Base-by-base conservation (phyloP, 2,113 vertebrate species). In the Glareola pratincola region DNA sequence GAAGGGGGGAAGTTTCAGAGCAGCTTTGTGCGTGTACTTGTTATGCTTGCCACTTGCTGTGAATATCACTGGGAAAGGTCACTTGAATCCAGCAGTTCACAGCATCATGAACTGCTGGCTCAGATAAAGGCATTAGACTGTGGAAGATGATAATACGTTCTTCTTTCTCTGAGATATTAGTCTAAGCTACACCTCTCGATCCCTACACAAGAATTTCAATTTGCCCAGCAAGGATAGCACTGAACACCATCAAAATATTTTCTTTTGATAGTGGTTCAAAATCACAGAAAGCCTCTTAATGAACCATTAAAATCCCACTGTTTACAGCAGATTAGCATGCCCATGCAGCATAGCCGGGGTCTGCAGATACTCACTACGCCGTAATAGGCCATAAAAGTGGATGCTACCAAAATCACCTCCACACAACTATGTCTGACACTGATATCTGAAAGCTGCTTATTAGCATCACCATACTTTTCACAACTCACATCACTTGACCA, bases 31-130 rank as follows among this genome's bases (percentile, higher is more conserved):
- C 74, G 37, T 71, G 67, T 69, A 43, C 84, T 95, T 96, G 88
- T 91, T 94, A 96, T 97, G 97, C 90, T 63, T 92, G 51, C 74
- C 56, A 57, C 88, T 96, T 95, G 94, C 96, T 96, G 96, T 96
- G 96, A 97, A 92, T 97, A 98, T 97, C 95, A 90, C 94, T 94
- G 77, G 88, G 85, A 98, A 97, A 98, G 96, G 97, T 98, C 95
- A 97, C 85, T 92, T 78, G 73, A 96, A 94, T 94, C 80, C 89
- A 74, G 93, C 83, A 86, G 95, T 95, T 97, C 96, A 78, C 85
- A 91, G 88, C 92, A 94, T 96, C 87, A 53, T 83, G 88, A 97
- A 96, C 94, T 92, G 89, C 96, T 95, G 92, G 75, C 96, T 97
- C 91, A 95, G 80, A 96, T 92, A 97, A 97, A 97, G 75, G 95